These are phyloP conservation scores for Cryptocephalus moraei DNA, from an alignment of 2,888 invertebrate genomes.

Conservation along the genomic window DNA sequence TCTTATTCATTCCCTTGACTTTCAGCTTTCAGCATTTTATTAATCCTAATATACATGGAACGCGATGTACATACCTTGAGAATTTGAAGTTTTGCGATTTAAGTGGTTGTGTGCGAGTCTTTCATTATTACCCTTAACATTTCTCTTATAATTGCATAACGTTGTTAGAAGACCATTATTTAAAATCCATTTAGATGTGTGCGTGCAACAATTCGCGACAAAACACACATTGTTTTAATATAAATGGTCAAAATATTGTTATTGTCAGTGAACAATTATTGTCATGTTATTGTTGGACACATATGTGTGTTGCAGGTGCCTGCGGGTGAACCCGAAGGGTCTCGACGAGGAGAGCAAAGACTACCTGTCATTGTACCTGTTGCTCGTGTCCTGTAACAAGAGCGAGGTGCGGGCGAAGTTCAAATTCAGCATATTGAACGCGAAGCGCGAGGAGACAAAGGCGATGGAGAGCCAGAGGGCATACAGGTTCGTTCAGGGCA, in stretches of 20 bases:
- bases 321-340: constrained; percentile 99
- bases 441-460: constrained; percentile 99
- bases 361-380: constrained; percentile 96
- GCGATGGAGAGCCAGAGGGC: constrained; percentile 97
- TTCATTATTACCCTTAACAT: no score
- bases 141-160: no score
- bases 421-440: constrained; percentile 99
- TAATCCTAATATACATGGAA: no score
- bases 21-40: no score
- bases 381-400: constrained; percentile 99
- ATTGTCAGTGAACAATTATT: background rate
- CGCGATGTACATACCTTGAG: no score
- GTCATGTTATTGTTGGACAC: background rate
- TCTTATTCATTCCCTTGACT: no score
- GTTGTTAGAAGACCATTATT: no score
- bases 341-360: constrained; percentile 99
- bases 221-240: no score
- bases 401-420: constrained; percentile 99
- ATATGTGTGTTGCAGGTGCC: constrained; percentile 58
- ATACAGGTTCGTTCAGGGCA: constrained; percentile 99
- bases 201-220: no score
- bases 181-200: no score
- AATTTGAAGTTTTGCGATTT: no score
- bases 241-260: background rate
- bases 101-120: no score